A percentile compares a stretch with the other conserved stretches of the same genome.
Evolutionary conservation across 1,140 invertebrate species (phyloP).

Genomic region (Meloidogyne chitwoodi): DNA sequence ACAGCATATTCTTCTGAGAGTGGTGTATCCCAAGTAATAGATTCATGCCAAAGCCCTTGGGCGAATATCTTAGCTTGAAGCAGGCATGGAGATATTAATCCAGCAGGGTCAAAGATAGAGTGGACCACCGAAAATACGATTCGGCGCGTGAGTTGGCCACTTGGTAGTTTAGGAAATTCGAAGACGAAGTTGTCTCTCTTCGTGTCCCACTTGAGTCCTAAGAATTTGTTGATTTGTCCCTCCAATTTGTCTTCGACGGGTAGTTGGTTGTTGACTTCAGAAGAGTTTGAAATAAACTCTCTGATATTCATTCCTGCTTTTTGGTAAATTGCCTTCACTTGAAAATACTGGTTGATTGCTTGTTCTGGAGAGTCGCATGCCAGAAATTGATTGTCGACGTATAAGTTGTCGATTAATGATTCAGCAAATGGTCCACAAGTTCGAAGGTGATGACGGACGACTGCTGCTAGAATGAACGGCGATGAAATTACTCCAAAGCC

Average conservation of each 20-base stretch:
- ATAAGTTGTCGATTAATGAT: conserved; percentile 20
- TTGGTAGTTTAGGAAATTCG: background rate
- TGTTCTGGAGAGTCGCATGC: background rate
- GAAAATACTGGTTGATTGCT: background rate
- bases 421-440: background rate
- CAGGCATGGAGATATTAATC: conserved; percentile 2
- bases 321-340: conserved; percentile 23
- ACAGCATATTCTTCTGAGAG: too few species aligned
- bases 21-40: too few species aligned
- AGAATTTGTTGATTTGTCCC: conserved; percentile 12
- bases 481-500: conserved; percentile 14
- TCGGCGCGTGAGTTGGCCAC: conserved; percentile 21
- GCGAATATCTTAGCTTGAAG: too few species aligned
- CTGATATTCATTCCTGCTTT: conserved; percentile 37
- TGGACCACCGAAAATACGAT: too few species aligned
- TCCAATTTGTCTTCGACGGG: background rate
- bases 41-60: too few species aligned
- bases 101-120: too few species aligned
- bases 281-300: conserved; percentile 29
- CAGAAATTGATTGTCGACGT: conserved; percentile 35
- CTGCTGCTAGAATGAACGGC: conserved; percentile 28
- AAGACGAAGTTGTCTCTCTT: background rate
- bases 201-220: conserved; percentile 33
- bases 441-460: conserved; percentile 25
- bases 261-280: background rate